phyloP scores from a whole-genome alignment of 2,113 vertebrate species.

The Gobio gobio region DNA sequence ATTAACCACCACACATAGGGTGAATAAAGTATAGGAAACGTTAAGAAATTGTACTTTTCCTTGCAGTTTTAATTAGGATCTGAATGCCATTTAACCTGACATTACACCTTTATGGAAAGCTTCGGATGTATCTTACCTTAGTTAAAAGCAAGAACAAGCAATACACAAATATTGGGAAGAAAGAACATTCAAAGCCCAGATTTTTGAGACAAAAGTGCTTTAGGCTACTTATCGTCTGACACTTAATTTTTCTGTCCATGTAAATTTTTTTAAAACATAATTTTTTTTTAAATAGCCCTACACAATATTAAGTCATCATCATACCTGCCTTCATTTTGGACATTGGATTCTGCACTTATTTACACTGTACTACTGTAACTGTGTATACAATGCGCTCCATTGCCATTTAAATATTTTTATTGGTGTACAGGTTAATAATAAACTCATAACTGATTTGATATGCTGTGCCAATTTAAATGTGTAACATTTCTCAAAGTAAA shows the following conservation, averaged over 20 bases:
- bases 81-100: neutral
- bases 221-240: too few species aligned
- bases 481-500: neutral
- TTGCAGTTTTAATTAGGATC: too few species aligned
- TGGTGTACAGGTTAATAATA: neutral
- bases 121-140: neutral
- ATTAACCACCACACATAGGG: neutral
- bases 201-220: neutral
- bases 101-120: neutral
- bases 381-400: neutral
- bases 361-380: neutral
- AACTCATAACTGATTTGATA: neutral
- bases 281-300: neutral
- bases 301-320: neutral
- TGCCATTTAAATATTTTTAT: neutral
- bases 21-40: neutral
- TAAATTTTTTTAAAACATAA: too few species aligned
- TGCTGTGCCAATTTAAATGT: neutral
- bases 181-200: neutral
- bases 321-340: neutral
- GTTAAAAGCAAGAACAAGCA: neutral
- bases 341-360: neutral
- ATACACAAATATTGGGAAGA: neutral
- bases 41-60: too few species aligned
- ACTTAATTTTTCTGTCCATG: neutral